Evolutionary conservation across 2,113 vertebrate genomes (phyloP).

Genomic region (Carlito syrichta): DNA sequence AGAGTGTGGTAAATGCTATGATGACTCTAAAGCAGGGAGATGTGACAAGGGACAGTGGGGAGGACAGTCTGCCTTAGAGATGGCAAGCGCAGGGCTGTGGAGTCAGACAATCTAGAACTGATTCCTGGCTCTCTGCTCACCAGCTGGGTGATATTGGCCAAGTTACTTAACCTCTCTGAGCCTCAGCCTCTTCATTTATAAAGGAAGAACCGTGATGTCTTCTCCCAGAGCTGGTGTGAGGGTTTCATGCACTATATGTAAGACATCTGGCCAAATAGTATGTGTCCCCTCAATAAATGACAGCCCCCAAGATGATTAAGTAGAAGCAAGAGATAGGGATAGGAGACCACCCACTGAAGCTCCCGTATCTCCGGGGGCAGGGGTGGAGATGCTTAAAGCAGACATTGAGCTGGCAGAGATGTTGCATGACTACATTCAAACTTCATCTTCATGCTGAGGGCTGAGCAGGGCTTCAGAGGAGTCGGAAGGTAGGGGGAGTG

Average conservation of each 20-base stretch:
- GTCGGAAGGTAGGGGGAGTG: neutral
- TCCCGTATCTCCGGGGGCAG: no score
- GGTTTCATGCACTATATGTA: neutral
- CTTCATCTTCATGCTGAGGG: neutral
- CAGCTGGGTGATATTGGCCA: neutral
- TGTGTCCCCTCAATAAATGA: neutral
- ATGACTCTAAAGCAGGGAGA: neutral
- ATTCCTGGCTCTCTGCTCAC: neutral
- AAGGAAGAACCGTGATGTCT: neutral
- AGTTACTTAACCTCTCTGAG: constrained; percentile 6
- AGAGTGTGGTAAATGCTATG: neutral
- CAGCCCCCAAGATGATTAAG: neutral
- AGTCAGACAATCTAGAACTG: neutral
- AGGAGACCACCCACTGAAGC: neutral
- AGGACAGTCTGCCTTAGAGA: neutral
- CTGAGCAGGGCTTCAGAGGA: neutral
- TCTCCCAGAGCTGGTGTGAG: neutral
- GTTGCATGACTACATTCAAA: neutral
- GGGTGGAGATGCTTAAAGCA: neutral
- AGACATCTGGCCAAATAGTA: neutral
- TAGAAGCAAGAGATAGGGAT: neutral
- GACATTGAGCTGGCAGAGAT: neutral
- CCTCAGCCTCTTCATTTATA: neutral
- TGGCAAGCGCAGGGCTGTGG: neutral
- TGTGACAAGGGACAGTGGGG: neutral